Base-by-base conservation (phyloP, 2,888 invertebrate species). In the Cantharis nigra region DNA sequence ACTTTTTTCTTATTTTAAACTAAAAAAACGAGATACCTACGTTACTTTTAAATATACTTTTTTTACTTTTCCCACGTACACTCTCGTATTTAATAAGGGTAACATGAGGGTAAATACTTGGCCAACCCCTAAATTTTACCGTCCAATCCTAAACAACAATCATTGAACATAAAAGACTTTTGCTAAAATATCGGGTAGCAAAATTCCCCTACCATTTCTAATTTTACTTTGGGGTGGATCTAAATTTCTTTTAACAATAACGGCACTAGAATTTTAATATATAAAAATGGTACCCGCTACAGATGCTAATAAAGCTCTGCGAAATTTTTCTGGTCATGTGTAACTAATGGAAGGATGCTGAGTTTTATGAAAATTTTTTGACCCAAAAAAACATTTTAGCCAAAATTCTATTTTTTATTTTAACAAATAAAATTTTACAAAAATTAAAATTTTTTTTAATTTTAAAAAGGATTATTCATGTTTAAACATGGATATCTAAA, bases 111-210 rank as follows among this genome's bases (percentile, higher is more conserved):
- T 63, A 20, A 64, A 65, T 63, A 26, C 13, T 71, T 64, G 71
- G 16, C 71, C 75, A 70, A 71, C 75, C 75, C 75, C 49, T 75
- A 75, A 75, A 75, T 63, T 63, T 10, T 63, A 14, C 63, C 13
- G 64, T 63, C 75, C 75, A 75, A 75, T 75, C 75, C 71, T 14
- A 62, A 71, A 30, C 49, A 20, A 49, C 28, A 14, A 49, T 14
- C 23, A 18, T 62, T n/a, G 5, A 71, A 71, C 11, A 30, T 62
- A 71, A 71, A 18, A 71, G 62, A 18, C 65, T 20, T 75, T 75
- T 71, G 71, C 71, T 71, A 71, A 75, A 75, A 71, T 71, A 70
- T 23, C 70, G 64, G 62, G 69, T 75, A 23, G 75, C 75, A 75
- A 75, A 75, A 23, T 70, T 63, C 23, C 69, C 75, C 75, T 70